Conservation (phyloP, 2,888 invertebrate genomes). For the Harmothoe impar region DNA sequence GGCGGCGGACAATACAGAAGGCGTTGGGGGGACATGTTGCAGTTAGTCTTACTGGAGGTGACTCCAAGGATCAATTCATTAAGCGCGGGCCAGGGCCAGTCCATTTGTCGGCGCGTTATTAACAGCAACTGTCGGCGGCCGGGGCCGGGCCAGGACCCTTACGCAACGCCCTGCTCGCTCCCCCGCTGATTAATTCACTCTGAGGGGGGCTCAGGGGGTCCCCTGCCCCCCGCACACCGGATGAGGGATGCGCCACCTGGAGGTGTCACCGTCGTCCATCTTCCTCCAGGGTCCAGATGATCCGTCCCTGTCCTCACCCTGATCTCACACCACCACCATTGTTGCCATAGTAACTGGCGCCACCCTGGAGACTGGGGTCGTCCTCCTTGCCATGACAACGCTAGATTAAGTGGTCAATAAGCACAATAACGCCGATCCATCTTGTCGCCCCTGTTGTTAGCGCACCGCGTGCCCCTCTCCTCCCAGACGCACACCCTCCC, state of each 20-base stretch:
- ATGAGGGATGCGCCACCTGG: conserved; percentile 56
- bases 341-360: conserved; percentile 49
- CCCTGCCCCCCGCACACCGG: conserved; percentile 29
- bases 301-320: conserved; percentile 54
- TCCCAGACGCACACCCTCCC: background rate
- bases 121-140: conserved; percentile 47
- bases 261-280: conserved; percentile 59
- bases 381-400: conserved; percentile 60
- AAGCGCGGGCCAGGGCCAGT: conserved; percentile 6
- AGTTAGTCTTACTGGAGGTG: conserved; percentile 12
- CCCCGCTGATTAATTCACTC: conserved; percentile 20
- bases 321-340: conserved; percentile 32
- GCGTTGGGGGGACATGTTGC: conserved; percentile 51
- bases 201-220: background rate
- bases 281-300: conserved; percentile 56
- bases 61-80: conserved; percentile 54
- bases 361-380: conserved; percentile 56
- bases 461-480: background rate
- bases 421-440: conserved; percentile 59
- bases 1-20: conserved; percentile 47
- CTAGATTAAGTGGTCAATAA: conserved; percentile 63
- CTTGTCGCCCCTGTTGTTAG: conserved; percentile 40
- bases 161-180: conserved; percentile 30
- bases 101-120: conserved; percentile 59
- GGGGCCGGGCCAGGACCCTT: conserved; percentile 43